Percentiles rank a stretch among this genome's conserved stretches.
These are phyloP conservation scores for Listrodromus nycthemerus DNA, from an alignment of 2,888 invertebrate genomes.

Conservation along the genomic window DNA sequence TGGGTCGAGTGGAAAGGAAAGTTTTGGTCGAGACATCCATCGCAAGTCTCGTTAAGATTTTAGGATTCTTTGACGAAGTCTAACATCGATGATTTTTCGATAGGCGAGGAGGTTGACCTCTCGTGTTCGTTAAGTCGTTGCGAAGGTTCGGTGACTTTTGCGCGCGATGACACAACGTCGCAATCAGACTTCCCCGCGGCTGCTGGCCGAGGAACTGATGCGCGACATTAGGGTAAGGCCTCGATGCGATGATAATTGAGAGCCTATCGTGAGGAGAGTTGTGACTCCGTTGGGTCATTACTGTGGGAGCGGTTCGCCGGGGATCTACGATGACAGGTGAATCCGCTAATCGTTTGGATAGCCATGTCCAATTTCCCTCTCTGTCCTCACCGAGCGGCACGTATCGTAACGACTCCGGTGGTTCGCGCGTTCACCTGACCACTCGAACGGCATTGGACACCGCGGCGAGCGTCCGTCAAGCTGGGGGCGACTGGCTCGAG, in stretches of 20 bases:
- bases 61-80: slow-evolving; percentile 1
- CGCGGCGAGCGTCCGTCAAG: slow-evolving; percentile 40
- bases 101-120: background rate
- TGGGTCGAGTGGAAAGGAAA: slow-evolving; percentile 21
- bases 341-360: slow-evolving; percentile 81
- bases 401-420: slow-evolving; percentile 47
- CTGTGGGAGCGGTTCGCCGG: slow-evolving; percentile 77
- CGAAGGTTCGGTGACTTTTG: slow-evolving; percentile 22
- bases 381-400: slow-evolving; percentile 10
- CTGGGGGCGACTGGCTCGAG: slow-evolving; percentile 45
- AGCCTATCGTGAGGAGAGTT: slow-evolving; percentile 55
- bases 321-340: slow-evolving; percentile 82
- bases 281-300: slow-evolving; percentile 34
- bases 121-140: slow-evolving; percentile 20
- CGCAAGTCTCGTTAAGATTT: slow-evolving; percentile 2
- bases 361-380: slow-evolving; percentile 57
- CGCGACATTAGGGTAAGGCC: slow-evolving; percentile 76
- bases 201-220: slow-evolving; percentile 72
- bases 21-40: slow-evolving; percentile 13
- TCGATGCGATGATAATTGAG: slow-evolving; percentile 79
- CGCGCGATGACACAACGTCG: slow-evolving; percentile 24
- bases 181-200: slow-evolving; percentile 23
- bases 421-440: slow-evolving; percentile 46
- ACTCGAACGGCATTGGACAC: slow-evolving; percentile 13
- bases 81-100: slow-evolving; percentile 28